Percentiles rank a stretch among this genome's conserved stretches.
Conservation (phyloP, 2,797 vertebrate genomes). For the Helarctos malayanus region DNA sequence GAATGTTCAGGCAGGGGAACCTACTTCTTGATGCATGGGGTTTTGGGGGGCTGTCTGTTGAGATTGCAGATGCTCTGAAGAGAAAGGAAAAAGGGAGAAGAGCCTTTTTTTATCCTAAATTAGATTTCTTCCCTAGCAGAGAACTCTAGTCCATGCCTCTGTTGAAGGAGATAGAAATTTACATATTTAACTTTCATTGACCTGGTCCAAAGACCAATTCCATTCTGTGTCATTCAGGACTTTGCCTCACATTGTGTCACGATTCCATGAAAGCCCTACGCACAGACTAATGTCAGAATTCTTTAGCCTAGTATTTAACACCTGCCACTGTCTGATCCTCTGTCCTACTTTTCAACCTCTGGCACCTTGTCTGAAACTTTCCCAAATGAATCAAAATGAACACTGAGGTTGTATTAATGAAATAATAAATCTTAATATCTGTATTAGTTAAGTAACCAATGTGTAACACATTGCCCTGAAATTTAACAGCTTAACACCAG, state of each 20-base stretch:
- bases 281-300: not conserved
- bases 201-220: not conserved
- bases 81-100: not conserved
- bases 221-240: not conserved
- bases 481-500: not conserved
- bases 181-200: not conserved
- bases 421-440: not conserved
- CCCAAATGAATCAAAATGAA: not conserved
- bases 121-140: not conserved
- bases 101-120: not conserved
- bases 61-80: not conserved
- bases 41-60: not conserved
- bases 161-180: not conserved
- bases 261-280: not conserved
- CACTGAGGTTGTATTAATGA: not conserved
- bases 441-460: not conserved
- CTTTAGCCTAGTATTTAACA: not conserved
- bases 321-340: not conserved
- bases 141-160: not conserved
- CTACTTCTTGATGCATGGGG: not conserved
- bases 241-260: not conserved
- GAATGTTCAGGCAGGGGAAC: not conserved
- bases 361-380: not conserved
- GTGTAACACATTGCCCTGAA: not conserved
- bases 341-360: conserved; percentile 5